Evolutionary conservation across 2,888 invertebrate genomes (phyloP).

Genomic region (Conomelus anceps): DNA sequence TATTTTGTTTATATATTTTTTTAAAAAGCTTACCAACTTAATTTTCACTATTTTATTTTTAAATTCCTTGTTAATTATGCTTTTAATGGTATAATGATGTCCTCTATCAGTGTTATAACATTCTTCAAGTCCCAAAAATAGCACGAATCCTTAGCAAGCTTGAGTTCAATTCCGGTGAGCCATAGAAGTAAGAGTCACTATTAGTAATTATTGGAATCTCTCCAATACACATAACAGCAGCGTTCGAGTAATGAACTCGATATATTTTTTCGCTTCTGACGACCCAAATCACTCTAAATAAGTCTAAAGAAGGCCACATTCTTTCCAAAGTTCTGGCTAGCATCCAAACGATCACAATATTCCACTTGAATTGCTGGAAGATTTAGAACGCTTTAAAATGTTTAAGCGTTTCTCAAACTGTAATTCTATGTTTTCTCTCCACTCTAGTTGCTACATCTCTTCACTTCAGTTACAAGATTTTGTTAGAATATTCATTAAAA

Average conservation of each 20-base stretch:
- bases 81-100: background rate
- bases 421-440: background rate
- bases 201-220: background rate
- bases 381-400: background rate
- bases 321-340: background rate
- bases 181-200: background rate
- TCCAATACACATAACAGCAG: background rate
- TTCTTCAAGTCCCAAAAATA: background rate
- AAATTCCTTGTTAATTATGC: too few species aligned
- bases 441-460: too few species aligned
- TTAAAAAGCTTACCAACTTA: too few species aligned
- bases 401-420: background rate
- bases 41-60: too few species aligned
- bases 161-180: background rate
- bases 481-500: background rate
- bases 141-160: background rate
- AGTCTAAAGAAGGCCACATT: background rate
- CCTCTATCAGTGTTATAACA: too few species aligned
- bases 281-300: background rate
- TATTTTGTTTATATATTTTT: too few species aligned
- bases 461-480: background rate
- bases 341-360: background rate
- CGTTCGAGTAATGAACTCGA: background rate
- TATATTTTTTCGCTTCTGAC: background rate
- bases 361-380: background rate